Conservation (phyloP, 2,888 invertebrate species). For the Papilio protenor region DNA sequence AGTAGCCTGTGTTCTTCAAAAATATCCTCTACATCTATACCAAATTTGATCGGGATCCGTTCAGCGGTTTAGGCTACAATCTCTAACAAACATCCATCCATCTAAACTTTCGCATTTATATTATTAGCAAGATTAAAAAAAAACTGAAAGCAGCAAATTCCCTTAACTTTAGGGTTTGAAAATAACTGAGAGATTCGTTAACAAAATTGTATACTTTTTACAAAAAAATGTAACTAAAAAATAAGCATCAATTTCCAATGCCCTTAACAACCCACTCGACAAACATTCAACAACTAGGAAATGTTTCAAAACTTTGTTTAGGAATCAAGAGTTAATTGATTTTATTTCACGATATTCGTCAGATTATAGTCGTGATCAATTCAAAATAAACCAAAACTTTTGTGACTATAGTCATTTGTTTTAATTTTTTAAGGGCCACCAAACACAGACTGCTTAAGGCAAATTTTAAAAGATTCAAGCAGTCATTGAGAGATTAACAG, state of each 20-base stretch:
- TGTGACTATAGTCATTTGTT: neutral
- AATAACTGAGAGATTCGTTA: neutral
- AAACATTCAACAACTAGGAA: constrained; percentile 4
- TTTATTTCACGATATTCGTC: neutral
- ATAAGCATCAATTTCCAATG: neutral
- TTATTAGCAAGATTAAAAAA: no score
- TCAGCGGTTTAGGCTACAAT: no score
- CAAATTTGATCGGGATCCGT: no score
- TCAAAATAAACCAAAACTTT: neutral
- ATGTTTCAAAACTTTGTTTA: constrained; percentile 1
- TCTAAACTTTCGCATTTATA: no score
- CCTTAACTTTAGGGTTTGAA: no score
- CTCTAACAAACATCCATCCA: no score
- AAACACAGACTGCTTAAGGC: neutral
- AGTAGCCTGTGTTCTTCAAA: no score
- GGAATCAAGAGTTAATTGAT: constrained; percentile 1
- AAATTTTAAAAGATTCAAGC: no score
- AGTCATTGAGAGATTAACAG: no score
- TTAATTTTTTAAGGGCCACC: neutral
- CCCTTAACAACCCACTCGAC: neutral
- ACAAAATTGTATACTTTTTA: neutral
- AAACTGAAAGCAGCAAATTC: no score
- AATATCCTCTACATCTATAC: no score
- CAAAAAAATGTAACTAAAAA: neutral
- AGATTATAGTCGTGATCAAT: no score